A percentile compares a stretch with the other conserved stretches of the same genome.
phyloP scores from a whole-genome alignment of 2,113 vertebrate genomes.

The Colinus virginianus region DNA sequence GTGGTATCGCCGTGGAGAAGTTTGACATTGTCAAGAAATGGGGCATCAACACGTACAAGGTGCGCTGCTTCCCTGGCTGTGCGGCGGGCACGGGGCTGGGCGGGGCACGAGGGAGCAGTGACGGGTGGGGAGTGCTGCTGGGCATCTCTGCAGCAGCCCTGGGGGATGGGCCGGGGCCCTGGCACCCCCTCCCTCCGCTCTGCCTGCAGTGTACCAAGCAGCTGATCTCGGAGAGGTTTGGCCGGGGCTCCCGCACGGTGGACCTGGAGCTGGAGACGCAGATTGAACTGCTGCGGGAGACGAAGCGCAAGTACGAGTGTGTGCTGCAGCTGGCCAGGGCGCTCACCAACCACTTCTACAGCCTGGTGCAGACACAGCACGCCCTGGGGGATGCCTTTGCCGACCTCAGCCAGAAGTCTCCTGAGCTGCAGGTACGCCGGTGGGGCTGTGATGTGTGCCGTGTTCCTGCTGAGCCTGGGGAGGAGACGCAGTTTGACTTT shows the following conservation, averaged over 20 bases:
- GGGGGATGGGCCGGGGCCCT: neutral
- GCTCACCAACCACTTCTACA: constrained; percentile 94
- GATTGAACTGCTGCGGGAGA: constrained; percentile 95
- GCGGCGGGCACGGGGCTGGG: too few relatives aligned
- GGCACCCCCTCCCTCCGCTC: rapidly evolving
- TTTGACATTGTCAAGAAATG: constrained; percentile 94
- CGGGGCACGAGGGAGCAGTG: neutral
- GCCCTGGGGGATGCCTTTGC: constrained; percentile 94
- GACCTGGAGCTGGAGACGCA: constrained; percentile 97
- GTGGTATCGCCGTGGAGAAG: constrained; percentile 94
- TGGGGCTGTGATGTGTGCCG: neutral
- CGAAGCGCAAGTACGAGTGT: constrained; percentile 93
- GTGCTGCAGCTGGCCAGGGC: constrained; percentile 90
- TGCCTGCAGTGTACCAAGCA: constrained; percentile 92
- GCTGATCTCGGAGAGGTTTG: constrained; percentile 93
- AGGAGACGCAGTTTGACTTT: neutral
- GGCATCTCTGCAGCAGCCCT: rapidly evolving
- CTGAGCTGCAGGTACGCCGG: constrained; percentile 88
- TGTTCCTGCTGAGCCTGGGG: neutral
- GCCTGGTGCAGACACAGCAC: constrained; percentile 97
- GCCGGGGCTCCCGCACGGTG: constrained; percentile 93
- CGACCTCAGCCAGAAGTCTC: constrained; percentile 98
- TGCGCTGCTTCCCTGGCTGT: neutral
- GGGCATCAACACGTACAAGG: constrained; percentile 98
- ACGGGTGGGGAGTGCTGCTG: rapidly evolving